These are phyloP conservation scores for Trinectes maculatus DNA, from an alignment of 2,113 vertebrate genomes.

Conservation along the genomic window DNA sequence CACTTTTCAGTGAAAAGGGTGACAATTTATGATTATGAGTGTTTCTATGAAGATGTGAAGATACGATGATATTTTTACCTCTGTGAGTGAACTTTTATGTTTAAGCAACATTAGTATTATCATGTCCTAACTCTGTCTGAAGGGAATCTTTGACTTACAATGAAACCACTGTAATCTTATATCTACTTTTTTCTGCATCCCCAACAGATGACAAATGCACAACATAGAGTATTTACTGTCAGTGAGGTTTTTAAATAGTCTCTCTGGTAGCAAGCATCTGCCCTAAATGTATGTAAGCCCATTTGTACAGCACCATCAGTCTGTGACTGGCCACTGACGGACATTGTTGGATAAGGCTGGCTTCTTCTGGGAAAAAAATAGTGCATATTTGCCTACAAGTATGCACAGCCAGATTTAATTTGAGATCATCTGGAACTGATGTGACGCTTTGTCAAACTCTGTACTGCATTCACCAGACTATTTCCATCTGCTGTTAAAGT, in stretches of 20 bases:
- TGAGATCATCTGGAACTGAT: constrained; percentile 10
- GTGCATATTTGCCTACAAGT: not conserved
- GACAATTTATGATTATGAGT: too few species aligned
- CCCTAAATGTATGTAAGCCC: not conserved
- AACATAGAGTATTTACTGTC: too few species aligned
- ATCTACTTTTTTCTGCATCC: not conserved
- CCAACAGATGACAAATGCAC: not conserved
- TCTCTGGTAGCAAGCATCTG: not conserved
- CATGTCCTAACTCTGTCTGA: not conserved
- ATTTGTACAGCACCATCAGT: not conserved
- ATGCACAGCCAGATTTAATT: constrained; percentile 14
- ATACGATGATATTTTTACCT: not conserved
- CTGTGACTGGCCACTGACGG: not conserved
- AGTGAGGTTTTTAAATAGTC: not conserved
- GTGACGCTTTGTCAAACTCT: not conserved
- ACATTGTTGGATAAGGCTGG: not conserved
- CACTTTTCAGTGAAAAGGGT: not conserved
- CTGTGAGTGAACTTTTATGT: not conserved
- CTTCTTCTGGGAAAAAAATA: not conserved
- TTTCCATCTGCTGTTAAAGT: not conserved
- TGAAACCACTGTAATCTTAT: not conserved
- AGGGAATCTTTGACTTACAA: not conserved
- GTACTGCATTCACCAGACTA: not conserved
- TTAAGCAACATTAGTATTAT: not conserved
- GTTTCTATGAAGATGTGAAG: not conserved